Evolutionary conservation across 2,888 invertebrate genomes (phyloP).

Genomic region (Opisthograptis luteolata): DNA sequence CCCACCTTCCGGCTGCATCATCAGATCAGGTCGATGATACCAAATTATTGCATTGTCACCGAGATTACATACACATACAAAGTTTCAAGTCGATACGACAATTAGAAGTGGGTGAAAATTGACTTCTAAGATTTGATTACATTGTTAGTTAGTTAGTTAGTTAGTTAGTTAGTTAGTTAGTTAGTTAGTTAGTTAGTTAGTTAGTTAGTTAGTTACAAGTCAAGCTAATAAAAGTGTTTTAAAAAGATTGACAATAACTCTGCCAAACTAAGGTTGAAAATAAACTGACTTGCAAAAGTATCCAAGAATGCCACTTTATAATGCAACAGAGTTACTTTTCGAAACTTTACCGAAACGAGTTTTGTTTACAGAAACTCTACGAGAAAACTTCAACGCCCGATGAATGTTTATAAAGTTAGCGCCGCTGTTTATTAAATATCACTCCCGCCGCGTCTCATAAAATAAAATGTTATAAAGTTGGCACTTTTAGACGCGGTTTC

Average conservation of each 20-base stretch:
- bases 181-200: too few relatives aligned
- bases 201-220: too few relatives aligned
- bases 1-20: too few relatives aligned
- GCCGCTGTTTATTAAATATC: slow-evolving; percentile 22
- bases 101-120: too few relatives aligned
- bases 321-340: slow-evolving; percentile 30
- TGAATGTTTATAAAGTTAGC: slow-evolving; percentile 27
- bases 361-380: slow-evolving; percentile 31
- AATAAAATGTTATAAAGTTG: slow-evolving; percentile 18
- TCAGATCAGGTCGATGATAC: too few relatives aligned
- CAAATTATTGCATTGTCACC: too few relatives aligned
- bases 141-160: too few relatives aligned
- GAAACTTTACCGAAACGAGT: slow-evolving; percentile 29
- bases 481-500: slow-evolving; percentile 5
- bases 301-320: slow-evolving; percentile 28
- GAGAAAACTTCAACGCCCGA: slow-evolving; percentile 24
- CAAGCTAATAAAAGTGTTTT: too few relatives aligned
- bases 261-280: background rate
- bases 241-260: background rate
- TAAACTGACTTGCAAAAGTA: slow-evolving; percentile 11
- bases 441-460: slow-evolving; percentile 2
- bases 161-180: too few relatives aligned
- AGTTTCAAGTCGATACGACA: too few relatives aligned
- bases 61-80: too few relatives aligned
- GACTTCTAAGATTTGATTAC: too few relatives aligned